These are phyloP conservation scores for Bombus superbus DNA, from an alignment of 1,140 invertebrate species.

Conservation along the genomic window DNA sequence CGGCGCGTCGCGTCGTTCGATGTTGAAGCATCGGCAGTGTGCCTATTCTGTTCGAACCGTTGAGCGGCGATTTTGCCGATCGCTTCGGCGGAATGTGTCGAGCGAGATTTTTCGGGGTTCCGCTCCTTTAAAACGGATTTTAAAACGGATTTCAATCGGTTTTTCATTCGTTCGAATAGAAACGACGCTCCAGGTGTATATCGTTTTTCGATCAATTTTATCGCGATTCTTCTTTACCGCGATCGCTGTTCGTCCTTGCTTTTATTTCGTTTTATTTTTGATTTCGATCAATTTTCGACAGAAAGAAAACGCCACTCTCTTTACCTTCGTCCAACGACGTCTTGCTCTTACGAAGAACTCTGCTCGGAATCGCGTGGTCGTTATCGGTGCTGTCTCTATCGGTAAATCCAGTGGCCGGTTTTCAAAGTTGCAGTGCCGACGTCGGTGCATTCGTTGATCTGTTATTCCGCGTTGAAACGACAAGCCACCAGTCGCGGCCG, in stretches of 20 bases:
- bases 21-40: slow-evolving; percentile 36
- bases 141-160: slow-evolving; percentile 6
- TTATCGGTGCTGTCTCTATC: no score
- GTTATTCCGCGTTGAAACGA: slow-evolving; percentile 11
- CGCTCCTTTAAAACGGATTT: slow-evolving; percentile 2
- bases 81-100: slow-evolving; percentile 2
- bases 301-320: no score
- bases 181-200: neutral
- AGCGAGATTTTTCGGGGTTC: neutral
- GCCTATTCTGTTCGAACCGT: neutral
- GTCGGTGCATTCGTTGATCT: no score
- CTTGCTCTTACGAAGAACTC: neutral
- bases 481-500: neutral
- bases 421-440: no score
- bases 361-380: neutral
- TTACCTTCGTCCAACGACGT: neutral
- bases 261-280: neutral
- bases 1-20: neutral
- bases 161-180: neutral
- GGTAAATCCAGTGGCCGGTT: no score
- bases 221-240: neutral
- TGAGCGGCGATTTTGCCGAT: slow-evolving; percentile 9
- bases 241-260: neutral
- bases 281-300: neutral
- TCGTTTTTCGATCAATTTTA: slow-evolving; percentile 1